Base-by-base conservation (phyloP, 2,113 vertebrate genomes). In the Limnothrissa miodon region DNA sequence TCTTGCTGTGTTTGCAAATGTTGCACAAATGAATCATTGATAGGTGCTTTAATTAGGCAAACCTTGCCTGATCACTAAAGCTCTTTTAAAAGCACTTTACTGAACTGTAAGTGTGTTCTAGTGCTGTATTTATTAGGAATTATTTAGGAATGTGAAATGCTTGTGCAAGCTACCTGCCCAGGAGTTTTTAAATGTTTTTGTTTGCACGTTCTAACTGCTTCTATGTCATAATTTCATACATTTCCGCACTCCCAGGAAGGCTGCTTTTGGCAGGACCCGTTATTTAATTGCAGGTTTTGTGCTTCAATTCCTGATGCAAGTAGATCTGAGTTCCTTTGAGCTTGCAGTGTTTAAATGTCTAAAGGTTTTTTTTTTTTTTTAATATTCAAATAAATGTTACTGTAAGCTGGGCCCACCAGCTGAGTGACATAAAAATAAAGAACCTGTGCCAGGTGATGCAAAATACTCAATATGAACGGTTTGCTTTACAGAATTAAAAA, bases 21-120 rank as follows among this genome's bases (percentile, higher is more conserved):
- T 48, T 82, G 80, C 56, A 15, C 74, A 83, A 33, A 87, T 88
- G 56, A 87, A 87, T 83, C 80, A 82, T 85, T 84, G 78, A 88
- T 88, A 84, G 84, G 82, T 79, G 21, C 62, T 45, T 87, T 87
- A 87, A 83, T 87, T 62, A 85, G 74, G 39, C 78, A 45, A 80
- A 84, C 80, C 87, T 84, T 74, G 66, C 25, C 33, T 29, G 11
- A 39, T 74, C 33, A 33, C 66, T 13, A 74, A 74, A 74, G 13
- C 51, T 56, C 66, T 74, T 74, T 29, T 36, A 36, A 74, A 62
- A 62, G 36, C 10, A 13, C 66, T 74, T 36, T 13, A 25, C 8
- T 11, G n/a, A 66, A 17, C 29, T 74, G 66, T 74, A 39, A 74
- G 66, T 36, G n/a, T 29, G 56, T 4, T n/a, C 19, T 66, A 25